phyloP scores from a whole-genome alignment of 1,140 invertebrate species.

The Philopotamus ludificatus region DNA sequence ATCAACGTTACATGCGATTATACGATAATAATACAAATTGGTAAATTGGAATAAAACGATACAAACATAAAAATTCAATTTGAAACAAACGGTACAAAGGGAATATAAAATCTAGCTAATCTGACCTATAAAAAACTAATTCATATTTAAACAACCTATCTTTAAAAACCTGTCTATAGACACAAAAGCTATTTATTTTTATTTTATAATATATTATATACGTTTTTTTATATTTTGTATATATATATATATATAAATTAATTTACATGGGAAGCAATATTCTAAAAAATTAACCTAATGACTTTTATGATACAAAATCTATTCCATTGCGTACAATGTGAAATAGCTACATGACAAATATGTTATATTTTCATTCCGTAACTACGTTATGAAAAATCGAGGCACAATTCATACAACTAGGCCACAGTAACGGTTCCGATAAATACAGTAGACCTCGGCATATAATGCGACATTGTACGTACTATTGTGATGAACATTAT shows the following conservation, averaged over 20 bases:
- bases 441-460: too few species aligned
- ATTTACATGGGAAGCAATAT: constrained; percentile 6
- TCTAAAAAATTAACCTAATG: constrained; percentile 18
- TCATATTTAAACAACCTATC: background rate
- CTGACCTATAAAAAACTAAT: background rate
- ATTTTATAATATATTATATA: too few species aligned
- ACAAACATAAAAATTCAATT: too few species aligned
- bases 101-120: background rate
- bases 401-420: background rate
- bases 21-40: too few species aligned
- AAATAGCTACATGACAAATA: background rate
- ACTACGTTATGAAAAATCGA: background rate
- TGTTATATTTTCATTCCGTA: background rate
- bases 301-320: background rate
- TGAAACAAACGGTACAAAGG: too few species aligned
- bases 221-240: background rate
- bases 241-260: background rate
- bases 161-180: background rate
- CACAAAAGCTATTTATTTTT: background rate
- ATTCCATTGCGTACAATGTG: constrained; percentile 4
- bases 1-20: too few species aligned
- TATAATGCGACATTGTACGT: too few species aligned
- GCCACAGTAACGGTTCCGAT: too few species aligned
- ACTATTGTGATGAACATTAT: too few species aligned
- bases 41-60: too few species aligned